Conservation (phyloP, 2,113 vertebrate genomes). For the Hiodon alosoides region DNA sequence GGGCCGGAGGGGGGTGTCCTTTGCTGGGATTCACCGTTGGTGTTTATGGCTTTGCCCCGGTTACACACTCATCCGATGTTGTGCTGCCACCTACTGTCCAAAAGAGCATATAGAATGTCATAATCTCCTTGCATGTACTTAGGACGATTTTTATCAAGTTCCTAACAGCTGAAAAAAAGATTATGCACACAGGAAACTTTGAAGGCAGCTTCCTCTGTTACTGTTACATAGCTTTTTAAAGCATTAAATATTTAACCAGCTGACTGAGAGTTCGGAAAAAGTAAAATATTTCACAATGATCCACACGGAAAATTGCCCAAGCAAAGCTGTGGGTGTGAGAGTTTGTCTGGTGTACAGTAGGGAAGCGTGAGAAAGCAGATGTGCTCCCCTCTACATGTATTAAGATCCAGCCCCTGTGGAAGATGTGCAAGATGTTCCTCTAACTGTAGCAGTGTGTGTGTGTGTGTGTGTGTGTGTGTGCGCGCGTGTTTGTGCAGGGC, state of each 20-base stretch:
- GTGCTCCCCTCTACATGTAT: too few species aligned
- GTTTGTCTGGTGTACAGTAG: too few species aligned
- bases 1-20: too few species aligned
- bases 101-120: not conserved
- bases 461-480: not conserved
- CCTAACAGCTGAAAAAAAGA: not conserved
- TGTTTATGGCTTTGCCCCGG: not conserved
- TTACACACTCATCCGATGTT: not conserved
- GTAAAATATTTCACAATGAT: too few species aligned
- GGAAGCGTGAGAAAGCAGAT: too few species aligned
- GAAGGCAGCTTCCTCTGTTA: not conserved
- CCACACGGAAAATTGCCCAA: too few species aligned
- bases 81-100: constrained; percentile 11
- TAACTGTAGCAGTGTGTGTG: not conserved
- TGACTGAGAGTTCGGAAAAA: too few species aligned
- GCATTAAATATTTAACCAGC: too few species aligned
- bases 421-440: too few species aligned
- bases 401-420: too few species aligned
- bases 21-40: too few species aligned
- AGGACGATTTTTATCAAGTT: not conserved
- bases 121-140: not conserved
- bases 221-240: not conserved
- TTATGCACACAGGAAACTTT: constrained; percentile 7
- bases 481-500: constrained; percentile 58
- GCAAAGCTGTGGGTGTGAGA: too few species aligned